Conservation (phyloP, 2,888 invertebrate species). For the Actias luna region DNA sequence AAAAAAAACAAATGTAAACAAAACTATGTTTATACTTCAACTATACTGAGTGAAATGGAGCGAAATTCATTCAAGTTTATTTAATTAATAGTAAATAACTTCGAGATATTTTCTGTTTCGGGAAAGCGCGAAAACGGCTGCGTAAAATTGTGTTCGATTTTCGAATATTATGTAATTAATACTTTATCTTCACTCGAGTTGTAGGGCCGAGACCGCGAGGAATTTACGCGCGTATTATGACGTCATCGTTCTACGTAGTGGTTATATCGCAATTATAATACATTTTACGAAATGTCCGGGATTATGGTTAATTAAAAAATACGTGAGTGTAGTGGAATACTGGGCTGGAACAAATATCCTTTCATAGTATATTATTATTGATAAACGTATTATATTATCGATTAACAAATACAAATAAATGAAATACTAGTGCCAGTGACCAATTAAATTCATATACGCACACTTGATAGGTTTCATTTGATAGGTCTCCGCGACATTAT, state of each 20-base stretch:
- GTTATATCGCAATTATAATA: no score
- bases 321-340: no score
- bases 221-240: background rate
- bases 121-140: background rate
- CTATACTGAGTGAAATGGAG: constrained; percentile 40
- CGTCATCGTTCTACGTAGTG: background rate
- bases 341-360: no score
- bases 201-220: background rate
- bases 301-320: no score
- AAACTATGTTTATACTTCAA: constrained; percentile 45
- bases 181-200: background rate
- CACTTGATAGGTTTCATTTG: no score
- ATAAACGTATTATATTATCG: no score
- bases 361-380: no score
- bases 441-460: no score
- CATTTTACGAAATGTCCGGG: no score
- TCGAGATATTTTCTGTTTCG: constrained; percentile 31
- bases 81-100: constrained; percentile 53
- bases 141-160: background rate
- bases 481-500: no score
- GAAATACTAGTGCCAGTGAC: no score
- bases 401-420: no score
- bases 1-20: constrained; percentile 29
- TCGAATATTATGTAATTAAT: background rate
- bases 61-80: constrained; percentile 49